phyloP scores from a whole-genome alignment of 2,888 invertebrate genomes.

The Agapostemon virescens region DNA sequence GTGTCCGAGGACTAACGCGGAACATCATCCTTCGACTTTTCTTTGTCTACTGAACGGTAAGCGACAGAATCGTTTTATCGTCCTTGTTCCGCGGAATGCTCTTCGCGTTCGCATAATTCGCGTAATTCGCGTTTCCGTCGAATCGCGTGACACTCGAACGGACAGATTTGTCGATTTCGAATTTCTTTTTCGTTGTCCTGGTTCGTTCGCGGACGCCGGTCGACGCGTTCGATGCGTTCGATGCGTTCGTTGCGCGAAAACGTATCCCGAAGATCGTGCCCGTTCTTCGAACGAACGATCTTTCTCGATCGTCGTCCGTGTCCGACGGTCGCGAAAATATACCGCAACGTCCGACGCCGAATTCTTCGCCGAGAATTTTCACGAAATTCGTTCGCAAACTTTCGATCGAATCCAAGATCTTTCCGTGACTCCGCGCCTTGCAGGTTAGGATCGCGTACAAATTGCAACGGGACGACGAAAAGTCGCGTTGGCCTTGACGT shows the following conservation, averaged over 20 bases:
- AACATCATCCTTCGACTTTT: constrained; percentile 45
- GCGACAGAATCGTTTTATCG: constrained; percentile 16
- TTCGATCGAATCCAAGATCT: neutral
- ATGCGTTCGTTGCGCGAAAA: too few relatives aligned
- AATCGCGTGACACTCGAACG: too few relatives aligned
- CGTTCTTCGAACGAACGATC: neutral
- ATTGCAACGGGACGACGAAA: too few relatives aligned
- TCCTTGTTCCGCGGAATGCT: neutral
- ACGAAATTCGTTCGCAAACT: neutral
- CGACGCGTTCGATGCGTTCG: too few relatives aligned
- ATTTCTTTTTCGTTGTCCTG: too few relatives aligned
- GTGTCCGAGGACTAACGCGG: constrained; percentile 50
- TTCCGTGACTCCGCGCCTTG: neutral
- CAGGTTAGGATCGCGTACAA: constrained; percentile 11
- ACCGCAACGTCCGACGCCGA: neutral
- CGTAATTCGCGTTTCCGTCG: too few relatives aligned
- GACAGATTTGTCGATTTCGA: too few relatives aligned
- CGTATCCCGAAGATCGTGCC: too few relatives aligned
- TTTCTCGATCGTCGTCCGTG: too few relatives aligned
- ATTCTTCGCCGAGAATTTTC: accelerated
- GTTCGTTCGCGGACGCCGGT: too few relatives aligned
- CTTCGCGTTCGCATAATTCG: too few relatives aligned
- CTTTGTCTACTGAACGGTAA: constrained; percentile 54
- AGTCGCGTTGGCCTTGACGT: neutral
- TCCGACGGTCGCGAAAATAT: too few relatives aligned